phyloP scores from a whole-genome alignment of 2,797 vertebrate genomes.

The Esox masquinongy region DNA sequence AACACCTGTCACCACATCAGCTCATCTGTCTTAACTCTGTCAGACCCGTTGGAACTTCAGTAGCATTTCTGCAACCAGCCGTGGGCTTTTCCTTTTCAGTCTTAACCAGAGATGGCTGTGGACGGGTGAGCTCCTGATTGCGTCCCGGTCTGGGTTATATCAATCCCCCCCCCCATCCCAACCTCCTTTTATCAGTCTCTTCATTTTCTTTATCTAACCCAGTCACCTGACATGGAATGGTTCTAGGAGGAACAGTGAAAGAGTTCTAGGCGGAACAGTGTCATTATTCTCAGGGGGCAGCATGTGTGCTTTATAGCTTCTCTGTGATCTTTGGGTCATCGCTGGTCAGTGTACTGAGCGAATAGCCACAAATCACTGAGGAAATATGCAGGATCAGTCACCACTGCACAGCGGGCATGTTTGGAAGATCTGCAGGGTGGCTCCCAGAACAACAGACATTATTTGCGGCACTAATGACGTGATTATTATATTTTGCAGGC shows the following conservation, averaged over 20 bases:
- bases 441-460: conserved; percentile 1
- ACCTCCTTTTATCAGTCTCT: conserved; percentile 15
- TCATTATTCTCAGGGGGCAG: not conserved
- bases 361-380: conserved; percentile 27
- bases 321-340: not conserved
- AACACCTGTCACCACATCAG: conserved; percentile 22
- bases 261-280: not conserved
- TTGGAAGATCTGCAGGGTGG: conserved; percentile 5
- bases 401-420: not conserved
- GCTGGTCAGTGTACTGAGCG: not conserved
- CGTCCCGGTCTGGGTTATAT: conserved; percentile 26
- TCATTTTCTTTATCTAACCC: conserved; percentile 21
- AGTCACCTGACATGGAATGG: conserved; percentile 9
- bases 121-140: not conserved
- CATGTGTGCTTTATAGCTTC: conserved; percentile 22
- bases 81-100: not conserved
- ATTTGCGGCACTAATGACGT: not conserved
- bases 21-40: conserved; percentile 30
- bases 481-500: not conserved
- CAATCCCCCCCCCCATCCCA: conserved; percentile 12
- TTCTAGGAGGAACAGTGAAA: not conserved
- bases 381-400: conserved; percentile 15
- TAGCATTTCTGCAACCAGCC: not conserved
- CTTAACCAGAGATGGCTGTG: not conserved
- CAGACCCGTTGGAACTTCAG: not conserved